These are phyloP conservation scores for Gallinago stenura DNA, from an alignment of 2,797 vertebrate species.

Conservation along the genomic window DNA sequence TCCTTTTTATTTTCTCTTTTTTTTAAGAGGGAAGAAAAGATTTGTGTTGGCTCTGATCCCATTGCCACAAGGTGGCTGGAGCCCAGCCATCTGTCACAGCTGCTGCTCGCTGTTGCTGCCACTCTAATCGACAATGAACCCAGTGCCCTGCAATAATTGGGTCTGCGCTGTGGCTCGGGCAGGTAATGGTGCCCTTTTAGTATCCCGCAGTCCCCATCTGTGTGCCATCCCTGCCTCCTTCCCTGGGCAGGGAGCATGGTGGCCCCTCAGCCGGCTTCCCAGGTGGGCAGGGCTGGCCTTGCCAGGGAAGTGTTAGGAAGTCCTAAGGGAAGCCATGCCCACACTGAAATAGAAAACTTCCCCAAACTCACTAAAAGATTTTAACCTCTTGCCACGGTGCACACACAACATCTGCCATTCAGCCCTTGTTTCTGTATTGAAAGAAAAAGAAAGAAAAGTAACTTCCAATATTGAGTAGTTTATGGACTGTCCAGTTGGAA, in stretches of 20 bases:
- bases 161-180: slow-evolving; percentile 87
- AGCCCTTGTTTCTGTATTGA: neutral
- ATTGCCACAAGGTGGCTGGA: slow-evolving; percentile 88
- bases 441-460: neutral
- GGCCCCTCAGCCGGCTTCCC: neutral
- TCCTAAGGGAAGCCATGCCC: neutral
- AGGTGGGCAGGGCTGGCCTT: neutral
- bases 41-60: slow-evolving; percentile 87
- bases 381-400: neutral
- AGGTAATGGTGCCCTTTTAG: slow-evolving; percentile 94
- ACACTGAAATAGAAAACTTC: neutral
- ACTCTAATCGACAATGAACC: slow-evolving; percentile 95
- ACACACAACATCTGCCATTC: slow-evolving; percentile 22
- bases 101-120: slow-evolving; percentile 89
- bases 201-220: slow-evolving; percentile 92
- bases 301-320: neutral
- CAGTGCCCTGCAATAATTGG: slow-evolving; percentile 90
- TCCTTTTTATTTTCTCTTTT: neutral
- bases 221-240: slow-evolving; percentile 51
- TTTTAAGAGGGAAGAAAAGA: slow-evolving; percentile 74
- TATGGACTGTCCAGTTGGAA: neutral
- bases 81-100: slow-evolving; percentile 94
- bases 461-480: neutral
- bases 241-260: slow-evolving; percentile 64
- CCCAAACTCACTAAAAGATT: slow-evolving; percentile 23